Base-by-base conservation (phyloP, 1,140 invertebrate genomes). In the Helicoverpa armigera region DNA sequence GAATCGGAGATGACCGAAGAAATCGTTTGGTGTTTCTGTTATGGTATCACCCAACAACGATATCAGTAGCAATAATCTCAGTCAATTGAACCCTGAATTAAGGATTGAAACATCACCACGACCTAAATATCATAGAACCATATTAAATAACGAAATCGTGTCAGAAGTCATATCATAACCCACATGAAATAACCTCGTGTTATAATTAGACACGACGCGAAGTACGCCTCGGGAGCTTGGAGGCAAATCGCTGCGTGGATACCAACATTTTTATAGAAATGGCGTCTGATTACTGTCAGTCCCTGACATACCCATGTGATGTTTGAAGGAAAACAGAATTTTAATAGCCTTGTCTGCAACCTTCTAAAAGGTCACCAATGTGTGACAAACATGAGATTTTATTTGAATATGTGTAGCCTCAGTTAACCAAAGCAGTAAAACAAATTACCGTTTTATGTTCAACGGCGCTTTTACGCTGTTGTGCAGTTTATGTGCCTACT, bases 91-190 rank as follows among this genome's bases (percentile, higher is more conserved):
- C 7, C 11, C 23, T 9, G 11, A 54, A 43, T 60, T 43, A 12
- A 12, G 54, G 14, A 53, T 53, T 65, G 60, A 51, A 54, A 77
- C 16, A 35, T 63, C 13, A 79, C 65, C 65, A 50, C 63, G 35
- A 23, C 53, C 76, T 23, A 43, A 70, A 79, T 79, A 48, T 69
- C 23, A 75, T 12, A 63, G 18, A 67, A 48, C 72, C 54, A 70
- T 85, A 83, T 85, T 89, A 89, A 90, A 90, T 83, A 89, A 85
- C 84, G 76, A 87, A 91, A 88, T 90, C 82, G 86, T 86, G 87
- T 88, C 87, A 87, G 88, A 85, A 91, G 90, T 70, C 76, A 79
- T 70, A 79, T 91, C 88, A 91, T 92, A 93, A 91, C 89, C 86
- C 86, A 87, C 85, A 88, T 90, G 82, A 82, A 91, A 83, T 79